A percentile compares a stretch with the other conserved stretches of the same genome.
Evolutionary conservation across 2,888 invertebrate species (phyloP).

Genomic region (Salpingus planirostris): DNA sequence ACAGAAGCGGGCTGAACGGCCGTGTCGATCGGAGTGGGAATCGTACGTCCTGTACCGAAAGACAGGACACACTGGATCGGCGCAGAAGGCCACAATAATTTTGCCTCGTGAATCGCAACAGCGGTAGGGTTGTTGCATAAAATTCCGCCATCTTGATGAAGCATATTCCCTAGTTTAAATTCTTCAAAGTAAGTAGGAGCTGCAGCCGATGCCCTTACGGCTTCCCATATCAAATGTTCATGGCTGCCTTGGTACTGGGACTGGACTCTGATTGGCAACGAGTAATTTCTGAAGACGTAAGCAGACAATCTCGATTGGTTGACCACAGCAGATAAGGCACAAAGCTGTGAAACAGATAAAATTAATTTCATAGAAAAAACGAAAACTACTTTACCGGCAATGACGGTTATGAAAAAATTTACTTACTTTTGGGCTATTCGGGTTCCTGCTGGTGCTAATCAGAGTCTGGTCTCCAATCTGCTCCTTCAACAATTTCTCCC

Average conservation of each 20-base stretch:
- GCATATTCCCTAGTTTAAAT: slow-evolving; percentile 55
- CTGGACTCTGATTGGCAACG: slow-evolving; percentile 56
- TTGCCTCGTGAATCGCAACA: slow-evolving; percentile 80
- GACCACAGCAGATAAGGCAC: slow-evolving; percentile 69
- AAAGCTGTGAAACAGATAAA: slow-evolving; percentile 45
- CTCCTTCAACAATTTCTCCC: slow-evolving; percentile 67
- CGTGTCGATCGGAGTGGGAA: slow-evolving; percentile 36
- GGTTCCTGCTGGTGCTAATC: slow-evolving; percentile 48
- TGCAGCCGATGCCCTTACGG: slow-evolving; percentile 79
- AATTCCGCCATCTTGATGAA: slow-evolving; percentile 77
- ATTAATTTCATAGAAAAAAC: slow-evolving; percentile 3
- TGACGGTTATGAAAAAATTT: neutral
- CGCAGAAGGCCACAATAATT: slow-evolving; percentile 66
- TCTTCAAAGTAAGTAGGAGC: slow-evolving; percentile 88
- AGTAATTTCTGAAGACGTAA: slow-evolving; percentile 79
- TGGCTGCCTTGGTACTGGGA: slow-evolving; percentile 63
- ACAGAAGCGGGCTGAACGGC: slow-evolving; percentile 27
- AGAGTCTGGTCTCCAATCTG: slow-evolving; percentile 53
- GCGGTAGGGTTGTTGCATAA: slow-evolving; percentile 84
- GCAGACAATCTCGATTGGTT: slow-evolving; percentile 64
- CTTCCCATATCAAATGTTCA: slow-evolving; percentile 67
- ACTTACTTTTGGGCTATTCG: slow-evolving; percentile 49
- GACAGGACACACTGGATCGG: slow-evolving; percentile 71
- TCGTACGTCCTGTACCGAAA: slow-evolving; percentile 66
- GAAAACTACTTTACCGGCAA: slow-evolving; percentile 1